phyloP scores from a whole-genome alignment of 1,140 invertebrate species.

The Solenopsis fugax region DNA sequence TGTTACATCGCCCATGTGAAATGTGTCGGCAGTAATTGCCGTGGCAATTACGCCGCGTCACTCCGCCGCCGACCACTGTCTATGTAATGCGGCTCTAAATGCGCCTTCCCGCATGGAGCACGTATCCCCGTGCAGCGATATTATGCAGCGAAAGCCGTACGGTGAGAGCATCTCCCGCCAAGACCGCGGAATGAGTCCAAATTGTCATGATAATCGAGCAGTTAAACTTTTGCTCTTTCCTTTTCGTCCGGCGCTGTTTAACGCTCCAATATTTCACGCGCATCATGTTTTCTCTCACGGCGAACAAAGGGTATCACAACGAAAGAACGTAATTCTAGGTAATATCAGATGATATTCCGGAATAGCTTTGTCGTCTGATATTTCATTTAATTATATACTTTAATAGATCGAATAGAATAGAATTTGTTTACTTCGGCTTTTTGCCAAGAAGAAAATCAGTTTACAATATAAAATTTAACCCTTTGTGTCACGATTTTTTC shows the following conservation, averaged over 20 bases:
- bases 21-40: conserved; percentile 77
- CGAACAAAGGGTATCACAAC: background rate
- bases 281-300: background rate
- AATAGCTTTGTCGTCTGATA: background rate
- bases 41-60: conserved; percentile 75
- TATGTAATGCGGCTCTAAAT: conserved; percentile 72
- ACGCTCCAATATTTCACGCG: background rate
- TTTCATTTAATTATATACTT: background rate
- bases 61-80: conserved; percentile 65
- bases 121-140: conserved; percentile 1
- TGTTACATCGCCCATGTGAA: conserved; percentile 66
- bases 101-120: conserved; percentile 61
- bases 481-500: too few species aligned
- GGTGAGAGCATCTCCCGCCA: background rate
- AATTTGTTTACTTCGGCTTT: too few species aligned
- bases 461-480: too few species aligned
- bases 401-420: background rate
- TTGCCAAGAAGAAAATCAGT: too few species aligned
- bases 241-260: conserved; percentile 21
- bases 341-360: background rate
- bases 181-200: conserved; percentile 51
- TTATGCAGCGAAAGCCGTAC: conserved; percentile 31
- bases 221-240: conserved; percentile 38
- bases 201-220: conserved; percentile 57
- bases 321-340: background rate